Percentiles rank a stretch among this genome's conserved stretches.
Evolutionary conservation across 2,888 invertebrate genomes (phyloP).

Genomic region (Julus scanicus): DNA sequence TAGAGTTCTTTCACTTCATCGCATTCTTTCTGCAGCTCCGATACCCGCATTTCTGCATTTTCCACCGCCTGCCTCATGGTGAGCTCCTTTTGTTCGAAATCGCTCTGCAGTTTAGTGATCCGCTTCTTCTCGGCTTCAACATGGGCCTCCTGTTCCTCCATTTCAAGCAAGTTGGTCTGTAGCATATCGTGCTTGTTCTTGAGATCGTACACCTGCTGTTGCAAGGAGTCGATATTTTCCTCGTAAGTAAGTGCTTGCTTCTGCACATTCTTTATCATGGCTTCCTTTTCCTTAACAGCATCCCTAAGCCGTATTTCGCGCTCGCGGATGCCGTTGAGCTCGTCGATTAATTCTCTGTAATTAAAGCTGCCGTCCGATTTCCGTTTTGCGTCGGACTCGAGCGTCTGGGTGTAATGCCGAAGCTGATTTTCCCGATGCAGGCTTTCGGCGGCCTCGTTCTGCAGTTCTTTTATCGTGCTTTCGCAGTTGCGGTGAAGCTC

Average conservation of each 20-base stretch:
- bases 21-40: not conserved
- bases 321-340: not conserved
- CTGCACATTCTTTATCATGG: not conserved
- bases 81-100: not conserved
- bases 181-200: not conserved
- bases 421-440: constrained; percentile 6
- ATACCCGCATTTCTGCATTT: not conserved
- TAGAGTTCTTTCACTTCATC: not conserved
- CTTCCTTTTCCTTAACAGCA: not conserved
- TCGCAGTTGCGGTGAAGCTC: not conserved
- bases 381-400: not conserved
- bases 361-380: not conserved
- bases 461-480: not conserved
- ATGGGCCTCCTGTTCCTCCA: constrained; percentile 14
- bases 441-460: not conserved
- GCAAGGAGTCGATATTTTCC: not conserved
- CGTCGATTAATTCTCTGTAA: not conserved
- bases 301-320: not conserved
- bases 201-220: constrained; percentile 23
- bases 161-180: not conserved
- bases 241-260: not conserved
- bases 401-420: constrained; percentile 27
- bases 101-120: not conserved
- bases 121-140: not conserved
- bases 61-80: not conserved